Percentiles rank a stretch among this genome's conserved stretches.
Evolutionary conservation across 2,888 invertebrate genomes (phyloP).

Genomic region (Myopa tessellatipennis): DNA sequence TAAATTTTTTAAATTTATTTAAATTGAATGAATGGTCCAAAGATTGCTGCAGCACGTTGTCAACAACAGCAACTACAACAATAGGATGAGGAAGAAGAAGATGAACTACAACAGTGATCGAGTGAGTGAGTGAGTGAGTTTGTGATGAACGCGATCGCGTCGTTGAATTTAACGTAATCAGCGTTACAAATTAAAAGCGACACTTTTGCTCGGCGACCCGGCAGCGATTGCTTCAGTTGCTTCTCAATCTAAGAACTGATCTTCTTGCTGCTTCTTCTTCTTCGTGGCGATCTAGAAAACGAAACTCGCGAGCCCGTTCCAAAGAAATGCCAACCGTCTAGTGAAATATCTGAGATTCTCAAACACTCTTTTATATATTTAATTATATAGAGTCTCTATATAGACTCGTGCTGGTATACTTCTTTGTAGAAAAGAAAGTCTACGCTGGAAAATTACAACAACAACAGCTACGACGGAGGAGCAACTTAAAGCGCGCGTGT

Average conservation of each 20-base stretch:
- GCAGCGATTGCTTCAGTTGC: neutral
- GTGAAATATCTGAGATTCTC: too few relatives aligned
- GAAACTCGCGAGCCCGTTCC: neutral
- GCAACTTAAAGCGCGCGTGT: conserved; percentile 17
- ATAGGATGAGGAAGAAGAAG: neutral
- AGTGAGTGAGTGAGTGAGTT: neutral
- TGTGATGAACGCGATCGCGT: conserved; percentile 3
- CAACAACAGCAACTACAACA: neutral
- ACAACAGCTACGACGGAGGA: neutral
- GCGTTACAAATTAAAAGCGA: conserved; percentile 32
- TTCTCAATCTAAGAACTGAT: neutral
- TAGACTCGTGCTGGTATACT: too few relatives aligned
- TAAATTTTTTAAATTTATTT: conserved; percentile 39
- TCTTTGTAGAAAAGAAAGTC: conserved; percentile 5
- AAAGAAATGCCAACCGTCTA: too few relatives aligned
- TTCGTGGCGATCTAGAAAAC: neutral
- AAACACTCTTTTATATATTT: too few relatives aligned
- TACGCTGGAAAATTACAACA: neutral
- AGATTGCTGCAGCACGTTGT: conserved; percentile 29
- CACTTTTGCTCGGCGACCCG: conserved; percentile 26
- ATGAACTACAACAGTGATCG: neutral
- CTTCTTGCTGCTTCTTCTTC: neutral
- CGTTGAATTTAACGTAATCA: neutral
- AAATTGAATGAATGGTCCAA: conserved; percentile 33
- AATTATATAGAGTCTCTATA: too few relatives aligned